Evolutionary conservation across 2,797 vertebrate genomes (phyloP), one percentile per base, ranked within the genome.

Genomic region (Poecilia gillii): DNA sequence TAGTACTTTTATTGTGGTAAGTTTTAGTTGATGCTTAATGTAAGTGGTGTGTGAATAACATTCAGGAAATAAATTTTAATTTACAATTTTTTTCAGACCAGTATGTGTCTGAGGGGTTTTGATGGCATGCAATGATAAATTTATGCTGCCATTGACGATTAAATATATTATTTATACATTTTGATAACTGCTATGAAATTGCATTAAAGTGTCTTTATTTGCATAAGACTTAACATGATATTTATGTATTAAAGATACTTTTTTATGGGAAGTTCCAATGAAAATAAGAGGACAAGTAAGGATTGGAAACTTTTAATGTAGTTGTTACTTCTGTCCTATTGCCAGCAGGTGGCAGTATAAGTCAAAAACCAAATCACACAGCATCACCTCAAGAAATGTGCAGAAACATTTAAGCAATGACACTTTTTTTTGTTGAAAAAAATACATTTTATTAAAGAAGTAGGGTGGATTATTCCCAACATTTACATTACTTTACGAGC

Each of bases 401-500:
- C 45, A 33, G 8, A 46, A 75, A 62, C 31, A 49, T 46, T 4
- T 31, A 36, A 43, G 74, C 14, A 0, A 14, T 13, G 53, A 72
- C 73, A 82, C n/a, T 51, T 16, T 43, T 43, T 13, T 41, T 14
- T 31, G 45, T 12, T 31, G 45, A 46, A 39, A 75, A 25, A 85
- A 85, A 74, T 84, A 91, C 47, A 83, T 82, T 95, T 96, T 95
- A 94, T 95, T 95, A 85, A 93, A 93, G 90, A 89, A 90, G 76
- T 59, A 59, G 85, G 87, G 91, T 83, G 84, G 43, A 91, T 90
- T 66, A 88, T 90, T 90, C 85, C 90, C 84, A 82, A 89, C 87
- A 87, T 88, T 88, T 91, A 92, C 88, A 95, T 86, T 91, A 92
- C 88, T 95, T 86, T 78, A 87, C 87, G 85, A 91, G 81, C 85